Conservation (phyloP, 53 echinoderm and acorn worm genomes). For the Echinarachnius parma region DNA sequence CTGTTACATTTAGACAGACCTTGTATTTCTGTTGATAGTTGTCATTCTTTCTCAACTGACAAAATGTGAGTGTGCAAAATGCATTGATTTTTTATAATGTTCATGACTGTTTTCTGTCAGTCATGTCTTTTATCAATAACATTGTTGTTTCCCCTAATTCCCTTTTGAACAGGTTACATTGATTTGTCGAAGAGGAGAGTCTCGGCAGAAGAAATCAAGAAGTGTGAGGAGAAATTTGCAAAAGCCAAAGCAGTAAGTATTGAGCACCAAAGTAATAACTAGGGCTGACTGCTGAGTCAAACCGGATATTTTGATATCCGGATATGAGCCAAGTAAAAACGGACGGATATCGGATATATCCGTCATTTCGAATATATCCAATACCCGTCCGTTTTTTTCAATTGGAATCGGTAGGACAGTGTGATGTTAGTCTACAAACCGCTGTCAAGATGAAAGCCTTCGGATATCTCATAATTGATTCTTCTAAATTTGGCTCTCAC, state of each 20-base stretch:
- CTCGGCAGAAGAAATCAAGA: slow-evolving; percentile 93
- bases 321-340: too few species aligned
- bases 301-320: too few species aligned
- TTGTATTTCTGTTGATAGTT: background rate
- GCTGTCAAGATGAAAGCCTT: too few species aligned
- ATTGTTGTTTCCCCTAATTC: background rate
- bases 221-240: slow-evolving; percentile 94
- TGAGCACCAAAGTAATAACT: too few species aligned
- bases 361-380: too few species aligned
- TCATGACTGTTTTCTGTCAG: background rate
- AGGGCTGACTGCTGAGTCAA: too few species aligned
- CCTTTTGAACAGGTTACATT: slow-evolving; percentile 75
- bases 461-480: too few species aligned
- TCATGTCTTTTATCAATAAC: background rate
- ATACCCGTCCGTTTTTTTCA: too few species aligned
- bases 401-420: too few species aligned
- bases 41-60: background rate
- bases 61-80: background rate
- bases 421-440: too few species aligned
- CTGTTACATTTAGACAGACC: background rate
- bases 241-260: slow-evolving; percentile 97
- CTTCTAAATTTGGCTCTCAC: too few species aligned
- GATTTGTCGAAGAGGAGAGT: slow-evolving; percentile 99
- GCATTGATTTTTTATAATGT: background rate
- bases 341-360: too few species aligned